These are phyloP conservation scores for Clistopyga incitator DNA, from an alignment of 2,888 invertebrate species.

Conservation along the genomic window DNA sequence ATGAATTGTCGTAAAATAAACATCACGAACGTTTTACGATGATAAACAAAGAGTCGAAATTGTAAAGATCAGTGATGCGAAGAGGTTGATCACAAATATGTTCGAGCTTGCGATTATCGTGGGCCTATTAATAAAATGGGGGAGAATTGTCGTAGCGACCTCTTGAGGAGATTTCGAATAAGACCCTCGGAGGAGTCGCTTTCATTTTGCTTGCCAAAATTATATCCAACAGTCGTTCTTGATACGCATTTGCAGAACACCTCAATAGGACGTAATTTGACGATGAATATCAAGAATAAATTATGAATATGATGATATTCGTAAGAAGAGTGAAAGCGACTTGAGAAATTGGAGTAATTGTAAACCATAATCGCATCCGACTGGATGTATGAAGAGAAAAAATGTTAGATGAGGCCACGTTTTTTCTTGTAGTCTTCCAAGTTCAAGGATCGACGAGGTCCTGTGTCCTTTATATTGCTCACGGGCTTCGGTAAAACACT, in stretches of 20 bases:
- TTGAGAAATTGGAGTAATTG: neutral
- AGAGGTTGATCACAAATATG: conserved; percentile 47
- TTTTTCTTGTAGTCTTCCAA: conserved; percentile 97
- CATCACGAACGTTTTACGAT: conserved; percentile 12
- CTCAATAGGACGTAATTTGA: neutral
- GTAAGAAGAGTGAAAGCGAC: neutral
- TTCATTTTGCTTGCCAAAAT: conserved; percentile 1
- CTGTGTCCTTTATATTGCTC: conserved; percentile 90
- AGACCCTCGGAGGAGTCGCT: neutral
- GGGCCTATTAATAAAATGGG: neutral
- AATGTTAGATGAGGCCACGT: conserved; percentile 92
- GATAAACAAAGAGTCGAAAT: conserved; percentile 1
- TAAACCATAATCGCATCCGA: conserved; percentile 9
- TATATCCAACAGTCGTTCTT: neutral
- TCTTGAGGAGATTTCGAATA: neutral
- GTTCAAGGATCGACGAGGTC: conserved; percentile 94
- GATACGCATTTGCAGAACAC: neutral
- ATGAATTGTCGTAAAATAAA: conserved; percentile 12
- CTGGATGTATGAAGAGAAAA: conserved; percentile 15
- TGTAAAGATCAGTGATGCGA: neutral
- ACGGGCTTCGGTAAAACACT: conserved; percentile 91
- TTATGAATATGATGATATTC: neutral
- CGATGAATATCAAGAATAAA: neutral
- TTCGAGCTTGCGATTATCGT: conserved; percentile 29
- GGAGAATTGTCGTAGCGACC: conserved; percentile 13